phyloP scores from a whole-genome alignment of 2,888 invertebrate genomes.

The Anarsia innoxiella region DNA sequence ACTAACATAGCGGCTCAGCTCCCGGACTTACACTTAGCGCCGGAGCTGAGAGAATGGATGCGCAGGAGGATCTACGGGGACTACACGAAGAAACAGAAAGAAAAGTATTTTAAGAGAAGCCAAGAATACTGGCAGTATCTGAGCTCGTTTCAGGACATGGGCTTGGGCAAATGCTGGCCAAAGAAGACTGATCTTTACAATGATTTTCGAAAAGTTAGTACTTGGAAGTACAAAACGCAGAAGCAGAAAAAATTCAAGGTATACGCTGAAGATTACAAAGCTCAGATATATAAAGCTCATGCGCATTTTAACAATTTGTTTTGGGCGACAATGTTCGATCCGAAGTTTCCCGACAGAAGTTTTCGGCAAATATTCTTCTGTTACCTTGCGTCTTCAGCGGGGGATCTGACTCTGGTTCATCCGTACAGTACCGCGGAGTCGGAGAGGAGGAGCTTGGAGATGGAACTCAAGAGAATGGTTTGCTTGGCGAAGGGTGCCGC shows the following conservation, averaged over 20 bases:
- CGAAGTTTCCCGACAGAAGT: constrained; percentile 54
- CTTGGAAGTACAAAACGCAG: constrained; percentile 44
- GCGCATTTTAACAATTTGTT: constrained; percentile 48
- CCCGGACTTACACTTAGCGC: constrained; percentile 52
- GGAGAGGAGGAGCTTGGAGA: too few relatives aligned
- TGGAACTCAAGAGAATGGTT: too few relatives aligned
- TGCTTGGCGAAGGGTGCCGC: too few relatives aligned
- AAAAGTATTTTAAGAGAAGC: constrained; percentile 31
- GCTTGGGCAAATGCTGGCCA: constrained; percentile 31
- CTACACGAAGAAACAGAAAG: constrained; percentile 16
- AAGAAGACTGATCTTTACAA: constrained; percentile 28
- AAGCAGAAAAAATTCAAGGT: constrained; percentile 42
- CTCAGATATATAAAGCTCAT: constrained; percentile 39
- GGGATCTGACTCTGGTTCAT: not conserved
- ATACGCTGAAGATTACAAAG: constrained; percentile 35
- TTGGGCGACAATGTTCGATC: constrained; percentile 60
- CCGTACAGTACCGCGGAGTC: too few relatives aligned
- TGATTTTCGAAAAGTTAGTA: constrained; percentile 24
- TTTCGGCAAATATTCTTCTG: constrained; percentile 63
- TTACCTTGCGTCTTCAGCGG: constrained; percentile 30
- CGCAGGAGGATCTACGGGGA: constrained; percentile 51
- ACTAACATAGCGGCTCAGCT: constrained; percentile 52
- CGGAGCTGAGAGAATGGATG: constrained; percentile 64
- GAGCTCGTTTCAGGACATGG: constrained; percentile 28
- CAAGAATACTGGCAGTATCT: constrained; percentile 41